Evolutionary conservation across 2,888 invertebrate species (phyloP), one percentile per base, ranked within the genome.

Genomic region (Eurois occulta): DNA sequence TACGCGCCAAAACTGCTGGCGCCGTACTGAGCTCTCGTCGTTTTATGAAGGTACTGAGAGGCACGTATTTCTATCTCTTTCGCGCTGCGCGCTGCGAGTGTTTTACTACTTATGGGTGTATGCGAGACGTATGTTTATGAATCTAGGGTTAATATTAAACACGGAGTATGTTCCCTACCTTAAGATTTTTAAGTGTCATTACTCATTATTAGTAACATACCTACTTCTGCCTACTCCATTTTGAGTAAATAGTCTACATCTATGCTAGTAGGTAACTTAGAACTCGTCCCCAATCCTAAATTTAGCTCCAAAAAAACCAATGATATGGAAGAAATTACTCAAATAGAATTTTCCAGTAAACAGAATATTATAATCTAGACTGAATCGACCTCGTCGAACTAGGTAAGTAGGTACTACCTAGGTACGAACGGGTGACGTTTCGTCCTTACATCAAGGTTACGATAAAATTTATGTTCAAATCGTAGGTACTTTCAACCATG

Each of bases 391-490:
- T 86, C 82, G 85, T 24, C 24, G 46, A 80, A 77, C 80, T 84
- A 87, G 85, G 84, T 79, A 82, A 85, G 65, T 85, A 83, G 75
- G 76, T 86, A 81, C 76, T 84, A 81, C 78, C 80, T 84, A 78
- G 72, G 46, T 71, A 72, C 48, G 43, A 62, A 32, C 72, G 60
- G 76, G 76, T 72, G 74, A 52, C 67, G 83, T 85, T 86, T 88
- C 77, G 87, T 87, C 88, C 87, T 87, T 83, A 80, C 11, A 32
- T 8, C 80, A 83, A 87, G 86, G 87, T 80, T 70, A 72, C 48
- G 41, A 72, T 76, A 66, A 68, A 85, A 86, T 81, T 75, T 78
- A 82, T 80, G 69, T 43, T 72, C 43, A 58, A 65, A 48, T 71
- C 3, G 85, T 73, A 41, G 10, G 10, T 10, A 66, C 65, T 66